Evolutionary conservation across 2,888 invertebrate genomes (phyloP).

Genomic region (Acanthosepion pharaonis): DNA sequence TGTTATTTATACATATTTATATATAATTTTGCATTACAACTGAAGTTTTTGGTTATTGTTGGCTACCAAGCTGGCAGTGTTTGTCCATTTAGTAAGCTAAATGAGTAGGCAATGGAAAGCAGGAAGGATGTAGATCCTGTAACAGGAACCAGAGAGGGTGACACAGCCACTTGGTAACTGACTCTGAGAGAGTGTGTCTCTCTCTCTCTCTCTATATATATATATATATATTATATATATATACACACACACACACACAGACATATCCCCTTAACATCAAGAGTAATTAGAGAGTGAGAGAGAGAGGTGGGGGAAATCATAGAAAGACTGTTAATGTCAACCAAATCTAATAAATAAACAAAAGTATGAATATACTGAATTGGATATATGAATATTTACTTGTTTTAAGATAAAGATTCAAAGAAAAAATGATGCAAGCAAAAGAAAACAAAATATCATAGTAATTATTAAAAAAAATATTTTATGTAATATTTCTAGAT

Average conservation of each 20-base stretch:
- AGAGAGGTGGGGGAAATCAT: background rate
- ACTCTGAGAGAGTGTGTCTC: background rate
- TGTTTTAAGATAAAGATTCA: too few relatives aligned
- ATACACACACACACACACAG: background rate
- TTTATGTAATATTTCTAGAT: too few relatives aligned
- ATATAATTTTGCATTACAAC: background rate
- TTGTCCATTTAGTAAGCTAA: conserved; percentile 7
- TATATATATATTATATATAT: too few relatives aligned
- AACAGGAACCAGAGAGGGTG: conserved; percentile 33
- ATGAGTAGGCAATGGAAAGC: conserved; percentile 1
- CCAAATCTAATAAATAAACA: background rate
- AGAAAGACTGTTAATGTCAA: background rate
- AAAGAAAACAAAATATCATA: too few relatives aligned
- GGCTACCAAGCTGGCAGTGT: background rate
- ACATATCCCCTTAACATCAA: background rate
- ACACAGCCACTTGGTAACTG: background rate
- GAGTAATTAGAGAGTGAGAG: background rate
- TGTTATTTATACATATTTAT: background rate
- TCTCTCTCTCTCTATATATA: too few relatives aligned
- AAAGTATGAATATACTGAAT: too few relatives aligned
- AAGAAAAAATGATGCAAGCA: too few relatives aligned
- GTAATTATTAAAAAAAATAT: too few relatives aligned
- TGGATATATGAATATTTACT: too few relatives aligned
- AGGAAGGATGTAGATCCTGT: conserved; percentile 33
- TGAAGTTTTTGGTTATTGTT: background rate